phyloP scores from a whole-genome alignment of 2,113 vertebrate species.

The Myotis davidii region DNA sequence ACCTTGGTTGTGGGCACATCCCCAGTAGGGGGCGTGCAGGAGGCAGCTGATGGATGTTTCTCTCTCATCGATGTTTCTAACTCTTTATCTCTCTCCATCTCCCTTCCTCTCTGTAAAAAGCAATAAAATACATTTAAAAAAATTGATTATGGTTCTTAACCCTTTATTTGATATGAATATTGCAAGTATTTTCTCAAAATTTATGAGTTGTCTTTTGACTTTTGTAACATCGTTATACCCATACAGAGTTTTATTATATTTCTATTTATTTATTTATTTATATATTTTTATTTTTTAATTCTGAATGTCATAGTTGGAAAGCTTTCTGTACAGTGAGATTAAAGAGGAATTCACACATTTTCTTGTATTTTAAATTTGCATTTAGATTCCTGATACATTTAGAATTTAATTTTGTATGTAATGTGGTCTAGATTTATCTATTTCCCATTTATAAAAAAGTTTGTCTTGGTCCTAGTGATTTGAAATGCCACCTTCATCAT shows the following conservation, averaged over 20 bases:
- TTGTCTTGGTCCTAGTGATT: background rate
- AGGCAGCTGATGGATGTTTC: no score
- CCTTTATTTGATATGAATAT: background rate
- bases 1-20: no score
- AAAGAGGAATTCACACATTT: background rate
- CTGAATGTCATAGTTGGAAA: background rate
- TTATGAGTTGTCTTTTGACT: background rate
- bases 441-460: background rate
- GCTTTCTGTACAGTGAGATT: background rate
- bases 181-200: background rate
- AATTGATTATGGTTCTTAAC: background rate
- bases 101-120: no score
- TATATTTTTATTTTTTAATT: background rate
- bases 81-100: no score
- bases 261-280: background rate
- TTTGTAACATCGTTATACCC: background rate
- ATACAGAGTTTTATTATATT: background rate
- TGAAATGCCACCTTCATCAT: constrained; percentile 4
- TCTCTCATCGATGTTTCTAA: no score
- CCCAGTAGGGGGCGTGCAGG: no score
- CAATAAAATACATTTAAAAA: no score
- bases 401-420: background rate
- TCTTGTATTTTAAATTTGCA: background rate
- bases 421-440: background rate
- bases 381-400: background rate